Conservation (phyloP, 2,113 vertebrate species). For the Anseranas semipalmata region DNA sequence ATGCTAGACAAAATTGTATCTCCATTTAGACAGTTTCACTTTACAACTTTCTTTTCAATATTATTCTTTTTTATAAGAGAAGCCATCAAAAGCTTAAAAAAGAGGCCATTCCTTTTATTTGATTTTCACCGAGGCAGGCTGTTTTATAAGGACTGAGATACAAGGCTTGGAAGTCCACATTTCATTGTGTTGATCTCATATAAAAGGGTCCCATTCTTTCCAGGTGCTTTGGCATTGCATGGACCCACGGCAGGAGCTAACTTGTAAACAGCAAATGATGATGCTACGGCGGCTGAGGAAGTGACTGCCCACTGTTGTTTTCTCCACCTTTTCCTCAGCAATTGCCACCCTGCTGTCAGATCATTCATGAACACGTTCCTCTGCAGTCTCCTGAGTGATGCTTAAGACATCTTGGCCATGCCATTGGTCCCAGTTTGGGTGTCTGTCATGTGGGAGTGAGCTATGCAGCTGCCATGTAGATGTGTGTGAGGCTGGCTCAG, state of each 20-base stretch:
- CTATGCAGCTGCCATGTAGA: background rate
- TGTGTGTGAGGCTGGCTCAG: background rate
- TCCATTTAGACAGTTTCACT: background rate
- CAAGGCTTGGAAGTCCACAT: fast-evolving
- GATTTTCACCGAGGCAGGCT: background rate
- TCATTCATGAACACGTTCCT: background rate
- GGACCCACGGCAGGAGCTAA: background rate
- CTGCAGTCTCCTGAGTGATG: background rate
- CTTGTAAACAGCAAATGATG: background rate
- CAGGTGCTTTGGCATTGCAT: background rate
- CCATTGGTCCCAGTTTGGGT: background rate
- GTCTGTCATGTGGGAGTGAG: background rate
- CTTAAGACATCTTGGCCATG: background rate
- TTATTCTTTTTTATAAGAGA: background rate
- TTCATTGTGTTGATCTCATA: background rate
- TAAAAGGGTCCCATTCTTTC: background rate
- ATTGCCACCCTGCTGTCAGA: background rate
- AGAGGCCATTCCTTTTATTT: background rate
- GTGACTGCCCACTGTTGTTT: fast-evolving
- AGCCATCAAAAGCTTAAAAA: background rate
- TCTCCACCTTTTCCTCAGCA: background rate
- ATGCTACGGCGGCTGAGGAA: background rate
- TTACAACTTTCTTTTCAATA: background rate
- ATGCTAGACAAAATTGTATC: background rate
- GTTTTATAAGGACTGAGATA: background rate